Conservation (phyloP, 1,140 invertebrate genomes). For the Homalodisca vitripennis region DNA sequence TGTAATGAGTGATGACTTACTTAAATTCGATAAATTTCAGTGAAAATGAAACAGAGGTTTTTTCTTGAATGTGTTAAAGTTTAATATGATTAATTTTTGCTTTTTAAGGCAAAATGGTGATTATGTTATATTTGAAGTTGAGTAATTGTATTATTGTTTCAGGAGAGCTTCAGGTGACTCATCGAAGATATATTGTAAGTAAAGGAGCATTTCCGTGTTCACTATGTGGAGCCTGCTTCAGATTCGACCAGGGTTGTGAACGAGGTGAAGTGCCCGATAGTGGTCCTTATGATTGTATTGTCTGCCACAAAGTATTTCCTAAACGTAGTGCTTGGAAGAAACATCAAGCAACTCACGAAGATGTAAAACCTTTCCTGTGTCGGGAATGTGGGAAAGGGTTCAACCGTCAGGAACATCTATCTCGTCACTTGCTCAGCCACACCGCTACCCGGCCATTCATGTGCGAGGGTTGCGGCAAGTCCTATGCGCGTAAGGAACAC, state of each 20-base stretch:
- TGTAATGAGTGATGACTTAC: too few species aligned
- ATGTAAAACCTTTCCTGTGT: conserved; percentile 53
- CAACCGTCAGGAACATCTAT: conserved; percentile 65
- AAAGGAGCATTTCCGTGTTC: conserved; percentile 44
- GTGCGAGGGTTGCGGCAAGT: conserved; percentile 60
- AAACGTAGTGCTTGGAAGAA: conserved; percentile 42
- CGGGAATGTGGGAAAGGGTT: conserved; percentile 68
- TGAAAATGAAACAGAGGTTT: too few species aligned
- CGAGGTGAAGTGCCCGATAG: conserved; percentile 38
- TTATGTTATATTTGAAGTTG: neutral
- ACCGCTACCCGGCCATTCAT: conserved; percentile 56
- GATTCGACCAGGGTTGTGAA: conserved; percentile 41
- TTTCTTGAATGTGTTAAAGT: too few species aligned
- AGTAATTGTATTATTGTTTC: conserved; percentile 11
- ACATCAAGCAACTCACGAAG: conserved; percentile 45
- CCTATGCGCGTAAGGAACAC: conserved; percentile 63
- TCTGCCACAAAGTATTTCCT: conserved; percentile 45
- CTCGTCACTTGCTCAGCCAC: conserved; percentile 66
- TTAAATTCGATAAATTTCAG: too few species aligned
- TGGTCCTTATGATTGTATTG: conserved; percentile 39
- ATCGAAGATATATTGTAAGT: conserved; percentile 42
- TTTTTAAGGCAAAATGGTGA: neutral
- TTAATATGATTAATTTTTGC: too few species aligned
- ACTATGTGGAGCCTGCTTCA: conserved; percentile 42
- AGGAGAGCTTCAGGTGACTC: conserved; percentile 35